Base-by-base conservation (phyloP, 2,797 vertebrate genomes). In the Onychomys leucogaster region DNA sequence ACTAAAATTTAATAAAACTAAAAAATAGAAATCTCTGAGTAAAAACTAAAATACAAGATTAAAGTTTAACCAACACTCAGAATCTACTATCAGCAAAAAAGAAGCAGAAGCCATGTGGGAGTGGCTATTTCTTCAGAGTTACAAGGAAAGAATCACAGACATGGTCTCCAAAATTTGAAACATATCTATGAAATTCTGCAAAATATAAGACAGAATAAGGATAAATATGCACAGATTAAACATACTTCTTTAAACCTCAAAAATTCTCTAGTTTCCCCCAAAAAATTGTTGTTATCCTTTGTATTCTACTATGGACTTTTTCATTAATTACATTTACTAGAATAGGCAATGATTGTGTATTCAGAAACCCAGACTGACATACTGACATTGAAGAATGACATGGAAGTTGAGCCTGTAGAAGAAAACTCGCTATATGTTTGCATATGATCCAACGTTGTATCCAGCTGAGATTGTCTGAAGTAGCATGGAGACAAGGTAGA, bases 271-370 rank as follows among this genome's bases (percentile, higher is more conserved):
- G 19, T 92, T 96, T 80, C 46, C 88, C 41, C 55, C 88, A 88
- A 88, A 87, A 73, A 87, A 84, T 77, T 81, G 11, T 52, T 59
- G n/a, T 2, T 78, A 37, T 46, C 27, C 16, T 88, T 80, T 57
- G 4, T 43, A 37, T 94, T 80, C 21, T 41, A 61, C 27, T 91
- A 37, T 14, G 67, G 59, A 52, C 3, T 0, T 81, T 95, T 88
- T 84, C 23, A 85, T 37, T 89, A 91, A 76, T 55, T 84, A 83
- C 9, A 93, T 76, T 90, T 80, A 96, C 67, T 95, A 32, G 25
- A 6, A 83, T 94, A 3, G 2, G 21, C 43, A 91, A 41, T 43
- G n/a, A 87, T 25, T 69, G n/a, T 4, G 90, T 43, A 91, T 91
- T n/a, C 27, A 73, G 61, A 94, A 93, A 85, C 19, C 25, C 27